These are phyloP conservation scores for Nannospalax galili DNA, from an alignment of 2,113 vertebrate genomes.

Conservation along the genomic window DNA sequence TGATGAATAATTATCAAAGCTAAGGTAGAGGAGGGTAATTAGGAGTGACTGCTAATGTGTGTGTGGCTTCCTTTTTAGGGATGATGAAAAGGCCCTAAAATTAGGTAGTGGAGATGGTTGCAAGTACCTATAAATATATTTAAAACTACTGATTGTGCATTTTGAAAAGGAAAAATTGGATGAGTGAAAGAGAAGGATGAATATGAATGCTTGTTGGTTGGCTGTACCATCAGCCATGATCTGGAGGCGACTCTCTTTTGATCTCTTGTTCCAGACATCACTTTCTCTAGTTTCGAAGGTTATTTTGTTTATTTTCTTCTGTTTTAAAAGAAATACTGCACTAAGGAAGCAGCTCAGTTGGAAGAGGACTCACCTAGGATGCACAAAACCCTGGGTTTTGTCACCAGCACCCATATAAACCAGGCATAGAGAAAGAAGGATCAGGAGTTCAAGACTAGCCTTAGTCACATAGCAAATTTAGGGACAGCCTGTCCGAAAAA, in stretches of 20 bases:
- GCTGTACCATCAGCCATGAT: not conserved
- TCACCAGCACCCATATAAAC: too few species aligned
- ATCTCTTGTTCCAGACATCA: not conserved
- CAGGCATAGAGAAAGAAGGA: too few species aligned
- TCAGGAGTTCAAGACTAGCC: too few species aligned
- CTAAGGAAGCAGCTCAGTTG: too few species aligned
- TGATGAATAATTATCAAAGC: not conserved
- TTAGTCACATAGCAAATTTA: too few species aligned
- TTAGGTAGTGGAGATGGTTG: not conserved
- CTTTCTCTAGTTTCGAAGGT: not conserved
- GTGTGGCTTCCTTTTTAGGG: not conserved
- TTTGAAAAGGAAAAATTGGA: not conserved
- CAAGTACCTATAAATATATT: not conserved
- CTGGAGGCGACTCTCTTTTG: not conserved
- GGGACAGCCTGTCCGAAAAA: not conserved
- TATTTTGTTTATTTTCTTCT: not conserved
- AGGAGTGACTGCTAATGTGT: not conserved
- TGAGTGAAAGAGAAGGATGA: not conserved
- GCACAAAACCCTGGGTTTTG: not conserved
- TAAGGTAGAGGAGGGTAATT: not conserved
- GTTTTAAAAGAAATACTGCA: not conserved
- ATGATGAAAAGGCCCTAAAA: not conserved
- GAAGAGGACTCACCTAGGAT: too few species aligned
- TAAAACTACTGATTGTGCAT: not conserved
- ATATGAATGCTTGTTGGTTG: not conserved